A percentile compares a stretch with the other conserved stretches of the same genome.
Evolutionary conservation across 2,113 vertebrate species (phyloP).

Genomic region (Melierax canorus): DNA sequence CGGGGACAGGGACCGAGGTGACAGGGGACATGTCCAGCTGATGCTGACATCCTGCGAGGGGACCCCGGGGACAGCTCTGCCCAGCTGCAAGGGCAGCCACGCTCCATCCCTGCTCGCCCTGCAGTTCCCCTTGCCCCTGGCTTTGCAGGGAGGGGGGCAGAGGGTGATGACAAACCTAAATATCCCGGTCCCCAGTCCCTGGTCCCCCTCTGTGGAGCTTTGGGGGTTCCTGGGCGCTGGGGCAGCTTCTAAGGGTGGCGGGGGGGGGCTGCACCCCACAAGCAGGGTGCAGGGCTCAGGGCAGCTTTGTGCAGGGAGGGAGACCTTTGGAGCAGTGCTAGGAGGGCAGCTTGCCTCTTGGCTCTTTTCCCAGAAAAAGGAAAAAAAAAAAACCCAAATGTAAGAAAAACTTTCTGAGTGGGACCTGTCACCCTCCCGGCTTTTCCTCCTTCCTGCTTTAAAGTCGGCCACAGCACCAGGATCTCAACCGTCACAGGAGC

Average conservation of each 20-base stretch:
- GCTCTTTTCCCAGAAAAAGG: not conserved
- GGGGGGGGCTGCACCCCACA: not conserved
- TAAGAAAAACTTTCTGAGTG: not conserved
- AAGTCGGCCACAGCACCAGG: not conserved
- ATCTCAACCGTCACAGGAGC: not conserved
- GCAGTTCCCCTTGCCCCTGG: not conserved
- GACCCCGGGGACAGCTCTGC: not conserved
- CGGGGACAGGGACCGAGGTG: not conserved
- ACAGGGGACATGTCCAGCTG: not conserved
- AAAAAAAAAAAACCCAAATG: not conserved
- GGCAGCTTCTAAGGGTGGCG: not conserved
- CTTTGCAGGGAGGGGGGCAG: not conserved
- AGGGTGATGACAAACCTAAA: not conserved
- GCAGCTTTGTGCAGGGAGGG: not conserved
- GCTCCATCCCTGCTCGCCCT: not conserved
- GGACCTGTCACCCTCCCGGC: not conserved
- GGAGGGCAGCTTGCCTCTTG: not conserved
- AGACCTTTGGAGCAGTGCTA: not conserved
- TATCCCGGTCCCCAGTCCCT: rapidly evolving
- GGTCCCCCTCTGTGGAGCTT: rapidly evolving
- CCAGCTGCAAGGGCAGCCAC: not conserved
- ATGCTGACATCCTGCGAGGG: not conserved
- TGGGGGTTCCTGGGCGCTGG: not conserved
- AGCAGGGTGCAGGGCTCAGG: not conserved
- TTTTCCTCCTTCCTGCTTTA: not conserved